A percentile compares a stretch with the other conserved stretches of the same genome.
phyloP scores from a whole-genome alignment of 2,888 invertebrate genomes.

The Cerastis leucographa region DNA sequence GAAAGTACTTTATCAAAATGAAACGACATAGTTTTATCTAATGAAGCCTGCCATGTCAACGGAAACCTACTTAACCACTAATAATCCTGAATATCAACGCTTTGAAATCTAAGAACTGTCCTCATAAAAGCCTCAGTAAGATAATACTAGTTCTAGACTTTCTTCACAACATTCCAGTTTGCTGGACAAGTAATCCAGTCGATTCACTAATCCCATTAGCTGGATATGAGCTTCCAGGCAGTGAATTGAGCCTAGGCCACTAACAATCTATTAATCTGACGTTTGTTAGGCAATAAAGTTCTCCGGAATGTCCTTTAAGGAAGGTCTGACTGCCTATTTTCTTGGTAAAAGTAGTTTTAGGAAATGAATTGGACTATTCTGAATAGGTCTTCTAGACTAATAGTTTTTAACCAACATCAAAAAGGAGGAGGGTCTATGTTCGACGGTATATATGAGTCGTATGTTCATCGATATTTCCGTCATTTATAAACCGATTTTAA shows the following conservation, averaged over 20 bases:
- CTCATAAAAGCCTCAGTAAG: background rate
- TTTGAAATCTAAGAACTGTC: conserved; percentile 27
- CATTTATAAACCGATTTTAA: too few relatives aligned
- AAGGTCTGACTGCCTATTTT: conserved; percentile 20
- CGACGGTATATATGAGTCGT: too few relatives aligned
- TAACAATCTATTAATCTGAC: conserved; percentile 58
- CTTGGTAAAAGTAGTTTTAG: conserved; percentile 17
- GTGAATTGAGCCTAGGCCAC: conserved; percentile 41
- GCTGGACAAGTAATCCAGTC: conserved; percentile 24
- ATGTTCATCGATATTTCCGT: too few relatives aligned
- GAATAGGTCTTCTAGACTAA: conserved; percentile 17
- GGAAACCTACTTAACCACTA: background rate
- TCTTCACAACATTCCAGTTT: conserved; percentile 4
- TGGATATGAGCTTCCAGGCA: conserved; percentile 39
- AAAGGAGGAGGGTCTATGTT: too few relatives aligned
- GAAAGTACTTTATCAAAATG: background rate
- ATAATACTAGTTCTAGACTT: conserved; percentile 15
- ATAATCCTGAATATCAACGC: conserved; percentile 10
- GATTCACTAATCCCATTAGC: conserved; percentile 50
- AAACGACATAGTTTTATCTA: conserved; percentile 12
- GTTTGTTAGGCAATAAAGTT: conserved; percentile 45
- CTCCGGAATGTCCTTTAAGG: conserved; percentile 29
- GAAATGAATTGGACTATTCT: conserved; percentile 1
- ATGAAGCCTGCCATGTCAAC: conserved; percentile 2
- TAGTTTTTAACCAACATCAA: too few relatives aligned